A percentile compares a stretch with the other conserved stretches of the same genome.
Evolutionary conservation across 2,113 vertebrate genomes (phyloP).

Genomic region (Lathamus discolor): DNA sequence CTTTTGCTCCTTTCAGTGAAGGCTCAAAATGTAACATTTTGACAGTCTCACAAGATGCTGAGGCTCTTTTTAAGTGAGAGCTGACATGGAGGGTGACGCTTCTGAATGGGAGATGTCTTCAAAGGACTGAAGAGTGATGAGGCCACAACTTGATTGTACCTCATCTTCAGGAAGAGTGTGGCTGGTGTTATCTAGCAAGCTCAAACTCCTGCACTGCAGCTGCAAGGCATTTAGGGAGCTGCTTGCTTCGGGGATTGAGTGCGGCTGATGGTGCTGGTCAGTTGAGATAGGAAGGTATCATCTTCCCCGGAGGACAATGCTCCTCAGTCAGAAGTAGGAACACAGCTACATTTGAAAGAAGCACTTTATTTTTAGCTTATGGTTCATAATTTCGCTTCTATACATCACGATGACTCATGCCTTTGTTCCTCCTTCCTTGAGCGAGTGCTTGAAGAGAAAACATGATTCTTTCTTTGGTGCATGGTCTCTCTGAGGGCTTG

Average conservation of each 20-base stretch:
- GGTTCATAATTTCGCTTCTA: neutral
- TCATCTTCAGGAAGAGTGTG: fast-evolving
- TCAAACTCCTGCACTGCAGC: neutral
- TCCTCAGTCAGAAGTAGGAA: neutral
- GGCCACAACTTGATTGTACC: neutral
- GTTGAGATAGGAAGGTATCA: neutral
- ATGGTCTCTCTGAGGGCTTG: neutral
- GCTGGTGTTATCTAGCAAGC: neutral
- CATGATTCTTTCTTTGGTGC: neutral
- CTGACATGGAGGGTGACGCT: fast-evolving
- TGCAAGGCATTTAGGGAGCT: neutral
- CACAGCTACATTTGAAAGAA: constrained; percentile 2
- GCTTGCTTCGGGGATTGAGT: fast-evolving
- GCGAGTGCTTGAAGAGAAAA: neutral
- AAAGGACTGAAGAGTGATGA: neutral
- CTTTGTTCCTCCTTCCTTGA: neutral
- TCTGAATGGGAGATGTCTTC: neutral
- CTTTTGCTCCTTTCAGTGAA: neutral
- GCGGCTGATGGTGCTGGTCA: neutral
- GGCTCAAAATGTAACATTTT: neutral
- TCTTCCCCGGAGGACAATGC: neutral
- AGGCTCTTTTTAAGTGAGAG: neutral
- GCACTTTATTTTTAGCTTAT: constrained; percentile 55
- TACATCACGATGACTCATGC: constrained; percentile 18
- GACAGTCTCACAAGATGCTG: neutral